A percentile compares a stretch with the other conserved stretches of the same genome.
Evolutionary conservation across 2,113 vertebrate species (phyloP).

Genomic region (Python bivittatus): DNA sequence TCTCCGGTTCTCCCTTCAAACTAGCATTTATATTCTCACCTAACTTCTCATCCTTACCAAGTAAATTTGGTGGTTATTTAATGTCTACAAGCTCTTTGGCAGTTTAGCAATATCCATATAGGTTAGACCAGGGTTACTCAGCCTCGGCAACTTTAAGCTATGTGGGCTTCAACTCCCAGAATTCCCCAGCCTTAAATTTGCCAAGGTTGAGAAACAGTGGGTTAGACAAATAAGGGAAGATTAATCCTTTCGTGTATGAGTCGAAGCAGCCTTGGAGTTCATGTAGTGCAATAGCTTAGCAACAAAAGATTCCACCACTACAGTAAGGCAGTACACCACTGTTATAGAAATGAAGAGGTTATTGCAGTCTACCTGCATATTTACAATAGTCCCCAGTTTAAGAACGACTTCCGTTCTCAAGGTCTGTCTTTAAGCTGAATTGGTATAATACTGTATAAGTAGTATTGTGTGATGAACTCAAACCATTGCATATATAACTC

Average conservation of each 20-base stretch:
- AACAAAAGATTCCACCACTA: not conserved
- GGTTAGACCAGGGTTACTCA: no score
- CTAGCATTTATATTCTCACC: not conserved
- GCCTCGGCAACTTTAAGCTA: no score
- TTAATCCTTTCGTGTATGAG: not conserved
- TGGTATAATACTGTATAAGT: no score
- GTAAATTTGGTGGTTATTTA: not conserved
- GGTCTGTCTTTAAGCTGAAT: no score
- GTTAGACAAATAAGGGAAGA: not conserved
- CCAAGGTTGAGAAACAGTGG: no score
- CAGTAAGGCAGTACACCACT: not conserved
- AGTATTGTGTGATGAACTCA: no score
- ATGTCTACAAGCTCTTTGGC: not conserved
- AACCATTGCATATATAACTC: no score
- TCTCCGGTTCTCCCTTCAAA: not conserved
- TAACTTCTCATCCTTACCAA: not conserved
- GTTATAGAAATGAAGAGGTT: not conserved
- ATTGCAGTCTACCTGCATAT: not conserved
- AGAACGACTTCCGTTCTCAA: no score
- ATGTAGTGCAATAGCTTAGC: not conserved
- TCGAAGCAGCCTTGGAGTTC: not conserved
- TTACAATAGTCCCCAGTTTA: no score
- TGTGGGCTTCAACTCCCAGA: no score
- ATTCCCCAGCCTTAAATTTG: no score
- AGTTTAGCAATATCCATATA: not conserved